Evolutionary conservation across 2,888 invertebrate species (phyloP).

Genomic region (Serripes groenlandicus): DNA sequence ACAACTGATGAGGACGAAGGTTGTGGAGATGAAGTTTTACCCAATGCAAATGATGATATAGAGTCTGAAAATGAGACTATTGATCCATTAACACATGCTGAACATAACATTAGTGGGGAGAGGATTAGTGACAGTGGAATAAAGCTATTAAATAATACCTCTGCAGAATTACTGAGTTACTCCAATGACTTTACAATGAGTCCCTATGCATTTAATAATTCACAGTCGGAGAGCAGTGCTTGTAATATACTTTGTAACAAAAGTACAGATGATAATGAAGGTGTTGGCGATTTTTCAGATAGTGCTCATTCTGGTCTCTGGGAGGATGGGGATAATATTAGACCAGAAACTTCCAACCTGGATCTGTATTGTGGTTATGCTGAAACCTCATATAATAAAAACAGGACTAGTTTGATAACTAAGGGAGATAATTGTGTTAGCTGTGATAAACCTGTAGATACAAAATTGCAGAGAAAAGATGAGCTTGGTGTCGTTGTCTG

Average conservation of each 20-base stretch:
- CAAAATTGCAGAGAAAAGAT: constrained; percentile 34
- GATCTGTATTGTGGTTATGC: background rate
- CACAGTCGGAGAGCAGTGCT: constrained; percentile 19
- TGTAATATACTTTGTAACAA: constrained; percentile 58
- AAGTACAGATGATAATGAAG: constrained; percentile 52
- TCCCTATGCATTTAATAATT: constrained; percentile 23
- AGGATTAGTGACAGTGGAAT: background rate
- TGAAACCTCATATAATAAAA: background rate
- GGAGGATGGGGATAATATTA: background rate
- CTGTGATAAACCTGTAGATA: constrained; percentile 55
- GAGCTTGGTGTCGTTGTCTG: constrained; percentile 57
- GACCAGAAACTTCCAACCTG: background rate
- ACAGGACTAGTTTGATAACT: background rate
- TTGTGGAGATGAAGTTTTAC: constrained; percentile 65
- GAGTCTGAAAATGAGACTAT: constrained; percentile 67
- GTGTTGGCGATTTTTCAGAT: constrained; percentile 17
- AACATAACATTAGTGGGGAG: constrained; percentile 15
- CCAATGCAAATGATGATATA: constrained; percentile 54
- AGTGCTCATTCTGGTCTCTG: constrained; percentile 9
- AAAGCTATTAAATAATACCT: constrained; percentile 18
- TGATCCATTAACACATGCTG: constrained; percentile 45
- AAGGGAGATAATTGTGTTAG: constrained; percentile 50
- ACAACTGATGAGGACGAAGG: constrained; percentile 76
- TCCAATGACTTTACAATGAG: constrained; percentile 19
- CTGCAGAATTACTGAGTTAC: constrained; percentile 13